A percentile compares a stretch with the other conserved stretches of the same genome.
These are phyloP conservation scores for Pocillopora meandrina DNA, from an alignment of 92 coral and sea anemone genomes.

Conservation along the genomic window DNA sequence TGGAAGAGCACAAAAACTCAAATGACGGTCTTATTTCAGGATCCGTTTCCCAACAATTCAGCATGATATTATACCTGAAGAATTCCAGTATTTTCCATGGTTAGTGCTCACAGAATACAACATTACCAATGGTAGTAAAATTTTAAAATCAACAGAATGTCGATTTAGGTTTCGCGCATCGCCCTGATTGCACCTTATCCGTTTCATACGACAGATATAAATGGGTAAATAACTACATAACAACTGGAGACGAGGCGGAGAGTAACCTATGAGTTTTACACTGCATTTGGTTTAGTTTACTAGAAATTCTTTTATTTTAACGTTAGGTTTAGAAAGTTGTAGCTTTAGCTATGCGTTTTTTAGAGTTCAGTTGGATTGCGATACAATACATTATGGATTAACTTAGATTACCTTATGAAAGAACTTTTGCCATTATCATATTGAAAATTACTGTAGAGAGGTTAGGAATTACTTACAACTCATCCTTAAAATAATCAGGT, in stretches of 20 bases:
- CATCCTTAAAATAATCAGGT: constrained; percentile 41
- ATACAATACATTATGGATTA: neutral
- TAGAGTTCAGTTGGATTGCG: no score
- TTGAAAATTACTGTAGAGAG: neutral
- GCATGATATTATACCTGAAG: constrained; percentile 23
- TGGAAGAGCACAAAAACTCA: constrained; percentile 5
- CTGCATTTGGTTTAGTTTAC: no score
- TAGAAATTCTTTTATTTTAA: no score
- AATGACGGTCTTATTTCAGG: constrained; percentile 31
- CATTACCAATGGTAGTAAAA: neutral
- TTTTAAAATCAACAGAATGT: neutral
- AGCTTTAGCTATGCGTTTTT: no score
- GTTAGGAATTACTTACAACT: constrained; percentile 9
- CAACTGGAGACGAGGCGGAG: no score
- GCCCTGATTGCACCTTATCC: no score
- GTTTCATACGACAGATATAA: no score
- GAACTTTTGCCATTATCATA: neutral
- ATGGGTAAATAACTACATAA: no score
- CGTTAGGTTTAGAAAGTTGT: no score
- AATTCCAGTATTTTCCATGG: neutral
- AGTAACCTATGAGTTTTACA: no score
- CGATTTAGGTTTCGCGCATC: neutral
- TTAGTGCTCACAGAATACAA: neutral
- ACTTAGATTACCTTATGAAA: neutral
- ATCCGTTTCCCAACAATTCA: constrained; percentile 34